Evolutionary conservation across 2,797 vertebrate genomes (phyloP).

Genomic region (Urophycis tenuis): DNA sequence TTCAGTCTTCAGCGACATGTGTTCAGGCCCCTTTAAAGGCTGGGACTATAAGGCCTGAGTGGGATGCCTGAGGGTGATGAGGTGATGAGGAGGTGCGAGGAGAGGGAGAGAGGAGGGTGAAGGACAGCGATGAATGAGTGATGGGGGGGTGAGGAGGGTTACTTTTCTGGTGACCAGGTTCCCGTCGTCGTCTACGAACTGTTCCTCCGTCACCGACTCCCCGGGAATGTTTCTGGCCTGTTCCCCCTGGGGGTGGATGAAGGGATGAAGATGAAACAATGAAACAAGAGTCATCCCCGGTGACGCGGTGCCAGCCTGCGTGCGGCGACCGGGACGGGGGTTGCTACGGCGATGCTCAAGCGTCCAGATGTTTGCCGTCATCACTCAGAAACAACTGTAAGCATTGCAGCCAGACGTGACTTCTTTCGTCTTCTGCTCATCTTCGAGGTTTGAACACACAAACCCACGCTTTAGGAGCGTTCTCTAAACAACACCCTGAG

Average conservation of each 20-base stretch:
- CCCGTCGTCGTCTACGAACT: constrained; percentile 94
- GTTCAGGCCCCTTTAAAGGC: not conserved
- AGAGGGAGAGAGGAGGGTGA: constrained; percentile 9
- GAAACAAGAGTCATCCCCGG: not conserved
- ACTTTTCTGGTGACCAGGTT: constrained; percentile 98
- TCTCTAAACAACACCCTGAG: too few species aligned
- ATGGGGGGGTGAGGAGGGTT: constrained; percentile 58
- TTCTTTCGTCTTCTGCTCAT: too few species aligned
- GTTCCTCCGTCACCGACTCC: constrained; percentile 93
- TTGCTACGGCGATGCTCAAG: not conserved
- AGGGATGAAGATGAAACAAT: constrained; percentile 6
- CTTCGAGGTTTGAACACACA: too few species aligned
- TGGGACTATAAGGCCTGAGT: too few species aligned
- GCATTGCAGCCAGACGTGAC: too few species aligned
- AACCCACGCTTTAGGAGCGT: too few species aligned
- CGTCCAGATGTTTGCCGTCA: too few species aligned
- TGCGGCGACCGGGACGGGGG: not conserved
- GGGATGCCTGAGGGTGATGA: too few species aligned
- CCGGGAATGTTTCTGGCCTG: constrained; percentile 93
- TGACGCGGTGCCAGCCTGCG: not conserved
- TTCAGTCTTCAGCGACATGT: too few species aligned
- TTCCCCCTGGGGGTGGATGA: constrained; percentile 74
- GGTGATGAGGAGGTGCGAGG: not conserved
- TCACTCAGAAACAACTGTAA: too few species aligned
- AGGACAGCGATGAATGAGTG: constrained; percentile 3